These are phyloP conservation scores for Denticeps clupeoides DNA, from an alignment of 2,797 vertebrate genomes.

Conservation along the genomic window DNA sequence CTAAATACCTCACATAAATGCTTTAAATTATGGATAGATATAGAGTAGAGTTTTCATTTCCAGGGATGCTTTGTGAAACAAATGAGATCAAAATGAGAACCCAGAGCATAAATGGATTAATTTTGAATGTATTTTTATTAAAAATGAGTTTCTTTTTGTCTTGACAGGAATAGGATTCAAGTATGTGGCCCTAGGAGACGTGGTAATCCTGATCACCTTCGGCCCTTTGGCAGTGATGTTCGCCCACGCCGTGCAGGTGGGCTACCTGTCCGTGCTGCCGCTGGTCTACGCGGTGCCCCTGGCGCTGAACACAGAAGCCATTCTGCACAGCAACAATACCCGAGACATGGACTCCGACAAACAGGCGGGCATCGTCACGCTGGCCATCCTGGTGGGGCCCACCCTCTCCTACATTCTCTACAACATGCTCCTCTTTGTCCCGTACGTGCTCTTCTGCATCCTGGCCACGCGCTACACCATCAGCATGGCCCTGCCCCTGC, in stretches of 20 bases:
- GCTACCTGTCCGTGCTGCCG: slow-evolving; percentile 80
- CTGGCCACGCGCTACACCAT: slow-evolving; percentile 86
- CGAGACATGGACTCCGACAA: slow-evolving; percentile 93
- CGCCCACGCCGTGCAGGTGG: slow-evolving; percentile 89
- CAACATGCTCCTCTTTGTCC: slow-evolving; percentile 81
- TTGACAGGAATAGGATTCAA: slow-evolving; percentile 86
- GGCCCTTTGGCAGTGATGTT: slow-evolving; percentile 96
- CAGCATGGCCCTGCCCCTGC: slow-evolving; percentile 88
- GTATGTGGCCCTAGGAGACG: slow-evolving; percentile 89
- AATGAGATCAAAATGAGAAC: too few species aligned
- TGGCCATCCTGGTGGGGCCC: slow-evolving; percentile 91
- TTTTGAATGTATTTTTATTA: too few species aligned
- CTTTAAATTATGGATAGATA: too few species aligned
- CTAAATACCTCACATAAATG: too few species aligned
- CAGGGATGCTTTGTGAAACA: too few species aligned
- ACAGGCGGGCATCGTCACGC: slow-evolving; percentile 88
- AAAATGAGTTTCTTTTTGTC: slow-evolving; percentile 16
- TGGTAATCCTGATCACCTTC: slow-evolving; percentile 96
- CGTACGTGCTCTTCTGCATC: slow-evolving; percentile 87
- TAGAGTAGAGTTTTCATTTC: too few species aligned
- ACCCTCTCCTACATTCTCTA: slow-evolving; percentile 84
- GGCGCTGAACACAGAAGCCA: slow-evolving; percentile 92
- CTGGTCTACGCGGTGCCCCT: slow-evolving; percentile 86
- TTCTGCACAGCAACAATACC: slow-evolving; percentile 97
- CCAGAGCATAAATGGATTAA: too few species aligned